Conservation (phyloP, 2,888 invertebrate genomes). For the Trichogramma dendrolimi region DNA sequence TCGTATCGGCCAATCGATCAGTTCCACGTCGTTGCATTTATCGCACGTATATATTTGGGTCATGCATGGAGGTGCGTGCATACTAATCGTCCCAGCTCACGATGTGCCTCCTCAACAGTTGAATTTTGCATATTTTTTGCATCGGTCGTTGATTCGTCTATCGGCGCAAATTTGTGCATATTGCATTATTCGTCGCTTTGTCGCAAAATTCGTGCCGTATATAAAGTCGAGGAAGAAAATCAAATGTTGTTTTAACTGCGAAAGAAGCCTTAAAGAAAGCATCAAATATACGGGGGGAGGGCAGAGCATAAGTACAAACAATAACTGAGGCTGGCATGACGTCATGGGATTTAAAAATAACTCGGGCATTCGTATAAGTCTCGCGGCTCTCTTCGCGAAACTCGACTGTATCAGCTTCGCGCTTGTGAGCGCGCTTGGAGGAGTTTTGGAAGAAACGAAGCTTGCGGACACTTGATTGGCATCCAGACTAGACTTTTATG, state of each 20-base stretch:
- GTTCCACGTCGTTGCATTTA: background rate
- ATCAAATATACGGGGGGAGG: conserved; percentile 19
- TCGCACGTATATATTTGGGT: conserved; percentile 2
- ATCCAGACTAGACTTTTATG: too few relatives aligned
- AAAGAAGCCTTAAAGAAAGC: background rate
- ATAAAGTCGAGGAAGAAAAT: too few relatives aligned
- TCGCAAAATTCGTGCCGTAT: too few relatives aligned
- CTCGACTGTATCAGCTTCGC: conserved; percentile 2
- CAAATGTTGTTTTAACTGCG: too few relatives aligned
- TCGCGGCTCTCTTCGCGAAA: conserved; percentile 6
- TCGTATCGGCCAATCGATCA: conserved; percentile 7
- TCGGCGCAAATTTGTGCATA: too few relatives aligned
- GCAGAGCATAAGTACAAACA: conserved; percentile 6
- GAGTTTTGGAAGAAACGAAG: too few relatives aligned
- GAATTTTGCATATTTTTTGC: too few relatives aligned
- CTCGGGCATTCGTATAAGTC: conserved; percentile 28
- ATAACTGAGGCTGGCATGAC: conserved; percentile 11
- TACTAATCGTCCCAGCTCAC: too few relatives aligned
- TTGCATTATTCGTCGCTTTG: too few relatives aligned
- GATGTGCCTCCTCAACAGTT: too few relatives aligned
- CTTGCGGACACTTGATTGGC: too few relatives aligned
- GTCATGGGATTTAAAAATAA: conserved; percentile 36
- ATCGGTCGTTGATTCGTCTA: too few relatives aligned
- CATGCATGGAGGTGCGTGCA: background rate
- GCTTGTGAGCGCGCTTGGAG: background rate